phyloP scores from a whole-genome alignment of 2,888 invertebrate species.

The Apomyelois bistriatella region DNA sequence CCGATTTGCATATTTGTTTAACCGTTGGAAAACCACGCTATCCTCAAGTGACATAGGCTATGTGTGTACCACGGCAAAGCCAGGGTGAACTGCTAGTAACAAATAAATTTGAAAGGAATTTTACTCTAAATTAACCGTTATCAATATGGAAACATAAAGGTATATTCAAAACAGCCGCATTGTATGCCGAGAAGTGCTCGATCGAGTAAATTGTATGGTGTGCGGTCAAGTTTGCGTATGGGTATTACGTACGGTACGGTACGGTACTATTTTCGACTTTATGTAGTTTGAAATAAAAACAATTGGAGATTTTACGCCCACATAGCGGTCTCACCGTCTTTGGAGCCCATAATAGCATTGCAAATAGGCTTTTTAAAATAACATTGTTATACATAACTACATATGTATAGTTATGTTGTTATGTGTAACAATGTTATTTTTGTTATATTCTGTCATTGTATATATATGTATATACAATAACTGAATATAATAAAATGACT shows the following conservation, averaged over 20 bases:
- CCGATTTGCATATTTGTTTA: no score
- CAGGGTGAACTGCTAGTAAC: no score
- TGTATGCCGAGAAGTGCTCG: slow-evolving; percentile 36
- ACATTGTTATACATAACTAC: no score
- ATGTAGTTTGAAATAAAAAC: background rate
- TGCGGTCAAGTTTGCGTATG: slow-evolving; percentile 11
- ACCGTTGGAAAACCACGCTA: no score
- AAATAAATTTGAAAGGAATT: background rate
- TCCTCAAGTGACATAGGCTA: no score
- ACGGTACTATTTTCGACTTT: background rate
- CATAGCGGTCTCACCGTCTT: slow-evolving; percentile 27
- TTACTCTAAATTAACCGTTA: slow-evolving; percentile 5
- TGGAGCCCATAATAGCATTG: slow-evolving; percentile 36
- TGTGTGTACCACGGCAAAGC: no score
- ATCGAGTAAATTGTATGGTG: slow-evolving; percentile 46
- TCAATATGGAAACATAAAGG: slow-evolving; percentile 3
- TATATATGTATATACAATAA: no score
- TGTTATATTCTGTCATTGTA: no score
- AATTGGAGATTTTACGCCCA: slow-evolving; percentile 39
- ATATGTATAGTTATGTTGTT: no score
- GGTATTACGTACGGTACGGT: background rate
- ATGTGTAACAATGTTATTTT: no score
- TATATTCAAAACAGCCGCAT: slow-evolving; percentile 8
- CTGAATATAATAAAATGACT: no score
- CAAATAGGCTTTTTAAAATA: slow-evolving; percentile 41